Base-by-base conservation (phyloP, 2,113 vertebrate genomes). In the Sapajus apella region DNA sequence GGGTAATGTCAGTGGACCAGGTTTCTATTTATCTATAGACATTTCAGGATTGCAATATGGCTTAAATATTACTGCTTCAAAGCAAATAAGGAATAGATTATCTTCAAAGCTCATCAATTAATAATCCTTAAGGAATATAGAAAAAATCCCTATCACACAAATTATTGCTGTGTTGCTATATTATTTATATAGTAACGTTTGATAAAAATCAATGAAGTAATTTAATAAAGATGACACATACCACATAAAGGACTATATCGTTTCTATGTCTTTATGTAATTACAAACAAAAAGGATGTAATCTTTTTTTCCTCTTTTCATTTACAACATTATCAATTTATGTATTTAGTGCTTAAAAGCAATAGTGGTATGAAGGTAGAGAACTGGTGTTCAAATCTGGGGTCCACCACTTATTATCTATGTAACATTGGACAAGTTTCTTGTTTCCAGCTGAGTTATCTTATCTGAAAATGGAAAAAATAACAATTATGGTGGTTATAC, bases 101-200 rank as follows among this genome's bases (percentile, higher is more conserved):
- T 79, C 77, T 96, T 64, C 13, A 75, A 88, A 85, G 37, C 6
- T 92, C 40, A 85, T 47, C 58, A 92, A 89, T 89, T 84, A 96
- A 68, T 50, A 92, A 90, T 77, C 23, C 21, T 40, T 79, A 85
- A 50, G 56, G 12, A 35, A 30, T 10, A 91, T 25, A 27, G 25
- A n/a, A 87, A 87, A 68, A 94, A 73, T 18, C 55, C 7, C 25
- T 76, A 45, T 43, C 16, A 14, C 9, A 79, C 25, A 91, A 17
- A 83, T 70, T 32, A 86, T 14, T 80, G 45, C 37, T 80, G 7
- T 37, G 8, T 27, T 88, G 47, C 30, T 16, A n/a, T 68, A 35
- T 84, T 80, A 75, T 0, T 88, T 40, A 27, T 10, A 55, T 47
- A 75, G 35, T 66, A 81, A 64, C 43, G 83, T 91, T 80, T 52